Evolutionary conservation across 2,113 vertebrate genomes (phyloP).

Genomic region (Piaya cayana): DNA sequence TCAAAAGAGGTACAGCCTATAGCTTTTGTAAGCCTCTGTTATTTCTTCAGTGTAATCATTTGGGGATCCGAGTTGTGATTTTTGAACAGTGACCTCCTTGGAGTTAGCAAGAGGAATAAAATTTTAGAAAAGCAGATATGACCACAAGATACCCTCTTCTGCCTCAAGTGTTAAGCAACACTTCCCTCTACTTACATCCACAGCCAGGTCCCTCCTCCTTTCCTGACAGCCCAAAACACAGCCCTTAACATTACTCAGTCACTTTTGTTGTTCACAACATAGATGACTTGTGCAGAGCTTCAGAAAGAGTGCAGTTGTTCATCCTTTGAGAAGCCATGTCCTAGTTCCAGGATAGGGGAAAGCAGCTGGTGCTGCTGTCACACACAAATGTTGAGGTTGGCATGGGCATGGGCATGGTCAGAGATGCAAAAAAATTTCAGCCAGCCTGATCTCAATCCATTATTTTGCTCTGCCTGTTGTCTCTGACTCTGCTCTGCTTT

Average conservation of each 20-base stretch:
- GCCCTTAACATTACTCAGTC: not conserved
- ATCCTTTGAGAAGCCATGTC: not conserved
- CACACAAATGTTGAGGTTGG: not conserved
- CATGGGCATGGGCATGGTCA: rapidly evolving
- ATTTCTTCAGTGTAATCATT: not conserved
- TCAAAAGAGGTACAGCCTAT: not conserved
- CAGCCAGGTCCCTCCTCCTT: not conserved
- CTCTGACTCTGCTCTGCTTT: not conserved
- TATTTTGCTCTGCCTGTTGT: not conserved
- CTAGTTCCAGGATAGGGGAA: not conserved
- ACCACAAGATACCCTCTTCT: not conserved
- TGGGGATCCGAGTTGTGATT: not conserved
- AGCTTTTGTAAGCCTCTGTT: not conserved
- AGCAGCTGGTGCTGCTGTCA: not conserved
- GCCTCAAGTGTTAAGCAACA: not conserved
- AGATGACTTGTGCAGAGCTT: not conserved
- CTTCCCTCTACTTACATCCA: not conserved
- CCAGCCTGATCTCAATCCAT: not conserved
- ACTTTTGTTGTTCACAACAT: not conserved
- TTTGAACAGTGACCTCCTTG: not conserved
- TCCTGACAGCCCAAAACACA: not conserved
- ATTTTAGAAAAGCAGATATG: not conserved
- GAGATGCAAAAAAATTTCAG: not conserved
- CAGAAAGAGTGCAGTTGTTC: not conserved
- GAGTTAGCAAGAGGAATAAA: not conserved